Conservation (phyloP, 2,888 invertebrate genomes). For the Sphaeridia pumilis region DNA sequence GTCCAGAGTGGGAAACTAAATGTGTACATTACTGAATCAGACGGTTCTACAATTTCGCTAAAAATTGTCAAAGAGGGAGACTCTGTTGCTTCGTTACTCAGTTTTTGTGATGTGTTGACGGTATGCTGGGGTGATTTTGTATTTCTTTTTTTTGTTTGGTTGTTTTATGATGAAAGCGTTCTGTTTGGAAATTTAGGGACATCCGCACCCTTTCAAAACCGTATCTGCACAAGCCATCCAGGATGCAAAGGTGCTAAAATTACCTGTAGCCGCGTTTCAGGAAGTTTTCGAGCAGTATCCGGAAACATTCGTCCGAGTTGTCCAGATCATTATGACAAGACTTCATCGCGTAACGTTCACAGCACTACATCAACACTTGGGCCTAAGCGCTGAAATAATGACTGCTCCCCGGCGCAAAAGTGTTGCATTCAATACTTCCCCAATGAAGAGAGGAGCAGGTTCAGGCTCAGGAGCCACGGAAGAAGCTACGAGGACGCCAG, state of each 20-base stretch:
- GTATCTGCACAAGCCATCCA: constrained; percentile 86
- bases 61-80: constrained; percentile 87
- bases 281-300: constrained; percentile 73
- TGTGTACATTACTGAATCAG: constrained; percentile 71
- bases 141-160: too few relatives aligned
- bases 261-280: constrained; percentile 79
- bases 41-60: constrained; percentile 65
- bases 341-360: constrained; percentile 95
- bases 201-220: constrained; percentile 85
- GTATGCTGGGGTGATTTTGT: too few relatives aligned
- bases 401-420: constrained; percentile 38
- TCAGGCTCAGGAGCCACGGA: background rate
- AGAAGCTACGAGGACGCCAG: constrained; percentile 17
- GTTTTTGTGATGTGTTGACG: constrained; percentile 90
- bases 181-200: too few relatives aligned
- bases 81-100: constrained; percentile 88
- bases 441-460: constrained; percentile 4
- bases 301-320: constrained; percentile 87
- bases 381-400: constrained; percentile 85
- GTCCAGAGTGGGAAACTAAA: constrained; percentile 88
- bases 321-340: constrained; percentile 94
- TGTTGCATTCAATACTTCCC: constrained; percentile 23
- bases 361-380: constrained; percentile 93
- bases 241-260: constrained; percentile 78
- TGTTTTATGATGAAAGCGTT: background rate